These are phyloP conservation scores for Eretmochelys imbricata DNA, from an alignment of 2,113 vertebrate genomes.

Conservation along the genomic window DNA sequence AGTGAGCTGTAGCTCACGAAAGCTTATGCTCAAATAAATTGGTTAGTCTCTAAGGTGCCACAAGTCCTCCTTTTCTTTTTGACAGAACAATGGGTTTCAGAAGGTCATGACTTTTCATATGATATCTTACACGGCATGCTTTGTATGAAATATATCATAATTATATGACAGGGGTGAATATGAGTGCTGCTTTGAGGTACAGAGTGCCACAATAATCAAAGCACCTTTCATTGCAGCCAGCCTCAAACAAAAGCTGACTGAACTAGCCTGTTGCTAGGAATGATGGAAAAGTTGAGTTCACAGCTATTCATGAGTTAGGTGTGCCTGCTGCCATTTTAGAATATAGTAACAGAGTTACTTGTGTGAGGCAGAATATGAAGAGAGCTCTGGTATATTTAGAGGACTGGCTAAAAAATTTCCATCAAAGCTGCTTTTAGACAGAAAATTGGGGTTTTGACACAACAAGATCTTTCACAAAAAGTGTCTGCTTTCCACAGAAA, in stretches of 20 bases:
- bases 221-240: slow-evolving; percentile 5
- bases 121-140: too few relatives aligned
- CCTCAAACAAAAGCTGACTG: neutral
- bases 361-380: slow-evolving; percentile 33
- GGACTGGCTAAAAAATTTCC: neutral
- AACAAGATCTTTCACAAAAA: neutral
- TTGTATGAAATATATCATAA: too few relatives aligned
- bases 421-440: neutral
- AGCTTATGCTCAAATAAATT: too few relatives aligned
- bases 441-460: neutral
- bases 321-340: neutral
- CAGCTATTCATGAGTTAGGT: slow-evolving; percentile 13
- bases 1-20: too few relatives aligned
- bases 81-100: too few relatives aligned
- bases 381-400: neutral
- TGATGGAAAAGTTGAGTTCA: slow-evolving; percentile 39
- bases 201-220: neutral
- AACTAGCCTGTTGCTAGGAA: neutral
- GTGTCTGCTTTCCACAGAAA: neutral
- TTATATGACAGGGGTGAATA: too few relatives aligned
- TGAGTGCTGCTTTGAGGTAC: too few relatives aligned
- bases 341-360: neutral
- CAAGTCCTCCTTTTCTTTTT: too few relatives aligned
- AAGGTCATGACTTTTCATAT: too few relatives aligned
- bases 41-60: too few relatives aligned